Conservation (phyloP, 1,140 invertebrate species). For the Bombus vancouverensis region DNA sequence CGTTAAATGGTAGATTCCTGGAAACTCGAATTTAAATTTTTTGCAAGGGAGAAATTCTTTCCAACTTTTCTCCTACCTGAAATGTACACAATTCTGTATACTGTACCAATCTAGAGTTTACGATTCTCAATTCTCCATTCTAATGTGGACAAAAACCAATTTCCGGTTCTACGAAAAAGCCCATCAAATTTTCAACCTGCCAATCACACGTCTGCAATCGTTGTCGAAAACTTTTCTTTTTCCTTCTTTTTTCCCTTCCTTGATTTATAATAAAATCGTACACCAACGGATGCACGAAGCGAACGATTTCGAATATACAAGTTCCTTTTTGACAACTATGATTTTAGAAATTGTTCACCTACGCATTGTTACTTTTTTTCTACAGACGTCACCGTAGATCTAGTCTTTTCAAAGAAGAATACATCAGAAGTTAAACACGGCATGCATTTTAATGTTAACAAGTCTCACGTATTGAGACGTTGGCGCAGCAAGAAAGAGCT, state of each 20-base stretch:
- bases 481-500: too few species aligned
- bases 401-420: neutral
- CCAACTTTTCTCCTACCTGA: neutral
- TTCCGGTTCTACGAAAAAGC: too few species aligned
- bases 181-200: too few species aligned
- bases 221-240: too few species aligned
- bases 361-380: neutral
- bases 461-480: neutral
- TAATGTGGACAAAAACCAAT: too few species aligned
- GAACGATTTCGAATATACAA: neutral
- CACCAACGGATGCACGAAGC: too few species aligned
- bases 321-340: neutral
- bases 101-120: too few species aligned
- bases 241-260: too few species aligned
- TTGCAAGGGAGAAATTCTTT: neutral
- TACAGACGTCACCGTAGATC: neutral
- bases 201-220: too few species aligned
- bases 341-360: neutral
- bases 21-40: neutral
- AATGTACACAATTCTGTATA: neutral
- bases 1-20: neutral
- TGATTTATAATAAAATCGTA: too few species aligned
- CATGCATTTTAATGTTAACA: neutral
- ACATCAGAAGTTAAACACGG: neutral
- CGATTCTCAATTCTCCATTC: too few species aligned